Conservation (phyloP, 2,113 vertebrate genomes). For the Gallinago paraguaiae region DNA sequence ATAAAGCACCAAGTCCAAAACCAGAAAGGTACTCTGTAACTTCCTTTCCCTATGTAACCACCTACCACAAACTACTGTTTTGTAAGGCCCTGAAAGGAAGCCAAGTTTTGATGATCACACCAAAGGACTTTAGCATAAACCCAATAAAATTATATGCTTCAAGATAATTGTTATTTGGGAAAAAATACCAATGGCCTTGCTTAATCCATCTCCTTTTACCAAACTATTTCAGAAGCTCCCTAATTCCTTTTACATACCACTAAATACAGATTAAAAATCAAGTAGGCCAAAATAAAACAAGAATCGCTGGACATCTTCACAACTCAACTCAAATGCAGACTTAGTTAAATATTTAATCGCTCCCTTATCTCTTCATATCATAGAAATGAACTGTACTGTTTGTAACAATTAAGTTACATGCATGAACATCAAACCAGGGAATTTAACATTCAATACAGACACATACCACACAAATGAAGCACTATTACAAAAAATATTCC, state of each 20-base stretch:
- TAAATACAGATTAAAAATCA: background rate
- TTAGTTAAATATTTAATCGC: background rate
- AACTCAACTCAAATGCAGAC: background rate
- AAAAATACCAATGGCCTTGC: background rate
- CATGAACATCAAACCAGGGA: background rate
- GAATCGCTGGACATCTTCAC: background rate
- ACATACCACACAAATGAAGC: background rate
- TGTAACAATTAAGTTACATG: background rate
- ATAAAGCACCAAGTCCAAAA: background rate
- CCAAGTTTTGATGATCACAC: background rate
- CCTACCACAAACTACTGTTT: background rate
- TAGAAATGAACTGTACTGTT: background rate
- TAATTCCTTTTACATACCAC: background rate
- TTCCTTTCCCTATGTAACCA: background rate
- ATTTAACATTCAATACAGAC: background rate
- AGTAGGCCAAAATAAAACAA: background rate
- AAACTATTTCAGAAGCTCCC: background rate
- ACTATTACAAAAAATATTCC: background rate
- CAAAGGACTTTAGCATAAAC: background rate
- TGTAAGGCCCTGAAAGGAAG: background rate
- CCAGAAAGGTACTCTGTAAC: background rate
- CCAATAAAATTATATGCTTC: background rate
- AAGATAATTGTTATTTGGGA: background rate
- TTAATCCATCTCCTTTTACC: background rate
- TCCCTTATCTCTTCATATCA: background rate